Evolutionary conservation across 1,140 invertebrate species (phyloP).

Genomic region (Bombus sibiricus): DNA sequence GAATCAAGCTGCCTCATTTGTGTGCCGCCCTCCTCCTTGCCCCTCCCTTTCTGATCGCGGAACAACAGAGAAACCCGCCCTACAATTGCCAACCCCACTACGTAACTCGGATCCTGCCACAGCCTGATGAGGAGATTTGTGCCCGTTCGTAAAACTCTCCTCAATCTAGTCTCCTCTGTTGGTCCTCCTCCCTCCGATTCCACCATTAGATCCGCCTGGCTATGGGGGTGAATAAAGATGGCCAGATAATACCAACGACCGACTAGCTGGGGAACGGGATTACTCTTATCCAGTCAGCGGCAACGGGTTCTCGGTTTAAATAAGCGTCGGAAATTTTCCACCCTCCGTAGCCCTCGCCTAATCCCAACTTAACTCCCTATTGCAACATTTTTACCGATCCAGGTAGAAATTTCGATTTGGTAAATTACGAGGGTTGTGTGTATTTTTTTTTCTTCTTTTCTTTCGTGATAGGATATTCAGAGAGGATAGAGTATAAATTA

Average conservation of each 20-base stretch:
- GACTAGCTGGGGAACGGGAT: constrained; percentile 59
- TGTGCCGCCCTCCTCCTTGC: constrained; percentile 51
- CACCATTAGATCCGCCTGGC: not conserved
- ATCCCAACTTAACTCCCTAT: fast-evolving
- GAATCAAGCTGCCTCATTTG: constrained; percentile 83
- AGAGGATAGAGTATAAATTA: too few relatives aligned
- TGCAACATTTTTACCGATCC: too few relatives aligned
- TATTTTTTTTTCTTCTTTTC: too few relatives aligned
- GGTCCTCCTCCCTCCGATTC: not conserved
- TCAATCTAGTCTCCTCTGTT: constrained; percentile 55
- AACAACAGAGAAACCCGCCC: constrained; percentile 64
- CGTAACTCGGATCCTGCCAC: constrained; percentile 72
- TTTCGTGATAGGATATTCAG: too few relatives aligned
- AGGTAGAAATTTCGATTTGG: too few relatives aligned
- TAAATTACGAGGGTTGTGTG: not conserved
- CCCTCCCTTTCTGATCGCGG: constrained; percentile 9
- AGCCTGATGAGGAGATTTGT: constrained; percentile 82
- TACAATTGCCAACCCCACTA: constrained; percentile 70
- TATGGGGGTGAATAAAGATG: constrained; percentile 78
- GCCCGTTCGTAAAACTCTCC: constrained; percentile 77
- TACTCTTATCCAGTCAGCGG: constrained; percentile 48
- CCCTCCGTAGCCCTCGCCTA: too few relatives aligned
- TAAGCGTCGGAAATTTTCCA: constrained; percentile 25
- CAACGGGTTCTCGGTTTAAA: not conserved
- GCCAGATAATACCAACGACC: constrained; percentile 75